Evolutionary conservation across 2,797 vertebrate genomes (phyloP).

Genomic region (Etheostoma nigrum): DNA sequence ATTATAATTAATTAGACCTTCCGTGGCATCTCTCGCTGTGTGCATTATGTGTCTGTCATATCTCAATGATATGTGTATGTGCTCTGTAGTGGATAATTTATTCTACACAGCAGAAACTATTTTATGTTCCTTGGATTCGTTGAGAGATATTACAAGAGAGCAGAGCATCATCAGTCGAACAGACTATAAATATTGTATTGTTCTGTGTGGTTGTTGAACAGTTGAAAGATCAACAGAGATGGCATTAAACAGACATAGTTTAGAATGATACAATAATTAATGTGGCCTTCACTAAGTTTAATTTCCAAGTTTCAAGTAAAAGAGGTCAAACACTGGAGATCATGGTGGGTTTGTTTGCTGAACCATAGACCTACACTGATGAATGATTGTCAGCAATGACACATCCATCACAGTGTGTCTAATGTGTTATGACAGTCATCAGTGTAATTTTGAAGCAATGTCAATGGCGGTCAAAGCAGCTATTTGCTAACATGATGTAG

Average conservation of each 20-base stretch:
- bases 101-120: constrained; percentile 14
- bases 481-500: constrained; percentile 26
- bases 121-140: constrained; percentile 9
- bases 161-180: constrained; percentile 29
- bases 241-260: neutral
- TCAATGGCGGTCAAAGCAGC: constrained; percentile 45
- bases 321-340: constrained; percentile 1
- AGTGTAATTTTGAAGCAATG: constrained; percentile 31
- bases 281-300: neutral
- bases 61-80: neutral
- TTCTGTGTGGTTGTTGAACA: neutral
- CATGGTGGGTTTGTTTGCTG: constrained; percentile 6
- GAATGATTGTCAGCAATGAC: constrained; percentile 16
- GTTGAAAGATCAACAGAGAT: constrained; percentile 5
- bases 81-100: neutral
- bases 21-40: neutral
- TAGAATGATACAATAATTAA: constrained; percentile 10
- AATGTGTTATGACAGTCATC: constrained; percentile 19
- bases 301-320: neutral
- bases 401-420: constrained; percentile 26
- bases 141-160: constrained; percentile 15
- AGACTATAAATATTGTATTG: neutral
- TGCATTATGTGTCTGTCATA: constrained; percentile 8
- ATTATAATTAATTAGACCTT: neutral
- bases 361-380: constrained; percentile 14